Base-by-base conservation (phyloP, 2,888 invertebrate genomes). In the Dichetophora obliterata region DNA sequence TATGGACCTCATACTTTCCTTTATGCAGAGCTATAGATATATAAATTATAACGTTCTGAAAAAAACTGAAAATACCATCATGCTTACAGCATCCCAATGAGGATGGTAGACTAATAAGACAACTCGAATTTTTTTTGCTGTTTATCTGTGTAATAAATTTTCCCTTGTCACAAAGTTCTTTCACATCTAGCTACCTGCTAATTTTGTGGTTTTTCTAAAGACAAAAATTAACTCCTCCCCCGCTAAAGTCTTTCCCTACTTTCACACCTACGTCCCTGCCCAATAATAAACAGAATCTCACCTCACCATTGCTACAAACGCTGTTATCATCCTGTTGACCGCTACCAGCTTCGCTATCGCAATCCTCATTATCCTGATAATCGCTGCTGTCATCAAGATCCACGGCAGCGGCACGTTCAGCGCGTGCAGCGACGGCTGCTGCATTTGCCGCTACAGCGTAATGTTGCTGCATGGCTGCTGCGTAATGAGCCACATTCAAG, bases 221-320 rank as follows among this genome's bases (percentile, higher is more conserved):
- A n/a, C n/a, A n/a, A n/a, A n/a, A n/a, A n/a, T n/a, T n/a, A n/a
- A n/a, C n/a, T n/a, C n/a, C n/a, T n/a, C n/a, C n/a, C 8, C 3
- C 14, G 6, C 6, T 19, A 54, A 52, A 54, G 5, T 54, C 5
- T 3, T 1, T 19, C 19, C 9, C 9, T 9, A 19, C 9, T 54
- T 19, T 31, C 31, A 19, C 54, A 24, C 48, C 75, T 52, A 24
- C 77, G 63, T n/a, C 69, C 77, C 77, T 78, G 43, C 78, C 76
- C 78, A 11, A 77, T 80, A 84, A 80, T 84, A 81, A 86, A 87
- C 77, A 84, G 87, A 87, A 87, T 87, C 87, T 87, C 87, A 87
- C 87, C 87, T 87, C 87, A 88, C 87, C 87, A 87, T 87, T 88
- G 85, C 87, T 87, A 87, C 88, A 87, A 88, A 88, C 87, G 86